Conservation (phyloP, 2,797 vertebrate genomes). For the Galago senegalensis region DNA sequence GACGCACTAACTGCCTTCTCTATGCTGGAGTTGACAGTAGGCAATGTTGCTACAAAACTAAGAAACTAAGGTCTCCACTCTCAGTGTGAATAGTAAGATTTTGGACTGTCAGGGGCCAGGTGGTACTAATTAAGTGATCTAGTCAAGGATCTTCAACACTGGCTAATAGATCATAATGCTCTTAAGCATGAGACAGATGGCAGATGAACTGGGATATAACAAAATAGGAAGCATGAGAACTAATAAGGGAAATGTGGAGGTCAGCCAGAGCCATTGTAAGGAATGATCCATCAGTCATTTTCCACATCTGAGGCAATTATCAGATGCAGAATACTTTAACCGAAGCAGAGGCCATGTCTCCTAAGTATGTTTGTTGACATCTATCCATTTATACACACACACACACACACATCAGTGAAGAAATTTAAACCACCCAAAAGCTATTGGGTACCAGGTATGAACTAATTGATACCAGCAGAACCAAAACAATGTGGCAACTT, state of each 20-base stretch:
- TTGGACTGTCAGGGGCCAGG: neutral
- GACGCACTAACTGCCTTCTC: neutral
- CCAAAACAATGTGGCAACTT: neutral
- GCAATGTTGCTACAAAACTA: neutral
- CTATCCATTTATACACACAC: neutral
- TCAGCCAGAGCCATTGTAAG: neutral
- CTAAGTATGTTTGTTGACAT: neutral
- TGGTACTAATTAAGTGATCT: neutral
- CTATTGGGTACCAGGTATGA: neutral
- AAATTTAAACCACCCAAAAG: neutral
- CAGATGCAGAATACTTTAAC: neutral
- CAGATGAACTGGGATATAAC: neutral
- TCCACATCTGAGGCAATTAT: neutral
- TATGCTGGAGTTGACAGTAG: neutral
- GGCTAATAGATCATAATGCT: neutral
- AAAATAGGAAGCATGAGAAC: neutral
- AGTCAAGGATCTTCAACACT: neutral
- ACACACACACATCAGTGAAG: neutral
- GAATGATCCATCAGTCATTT: neutral
- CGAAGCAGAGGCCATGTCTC: neutral
- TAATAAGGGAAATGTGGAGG: neutral
- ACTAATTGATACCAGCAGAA: neutral
- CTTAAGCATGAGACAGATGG: neutral
- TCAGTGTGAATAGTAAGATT: neutral
- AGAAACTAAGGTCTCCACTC: neutral